phyloP scores from a whole-genome alignment of 2,888 invertebrate genomes.

The Anthophora plumipes region DNA sequence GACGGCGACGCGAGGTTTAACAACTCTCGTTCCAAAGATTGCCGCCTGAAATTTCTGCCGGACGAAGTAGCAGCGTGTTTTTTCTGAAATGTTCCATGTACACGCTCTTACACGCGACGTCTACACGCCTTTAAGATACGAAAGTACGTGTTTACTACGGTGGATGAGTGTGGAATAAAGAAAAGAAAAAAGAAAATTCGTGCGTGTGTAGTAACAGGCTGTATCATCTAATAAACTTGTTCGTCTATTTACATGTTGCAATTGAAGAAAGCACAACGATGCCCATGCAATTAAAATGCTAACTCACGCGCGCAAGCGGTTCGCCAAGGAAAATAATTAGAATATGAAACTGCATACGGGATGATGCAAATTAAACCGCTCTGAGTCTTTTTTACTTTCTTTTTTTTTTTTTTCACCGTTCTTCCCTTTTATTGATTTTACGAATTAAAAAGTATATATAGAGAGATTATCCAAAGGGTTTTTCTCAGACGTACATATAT shows the following conservation, averaged over 20 bases:
- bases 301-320: constrained; percentile 40
- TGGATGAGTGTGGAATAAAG: neutral
- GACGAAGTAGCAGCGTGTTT: neutral
- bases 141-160: too few species aligned
- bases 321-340: constrained; percentile 36
- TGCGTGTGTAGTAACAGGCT: neutral
- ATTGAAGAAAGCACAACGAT: constrained; percentile 52
- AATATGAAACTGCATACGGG: constrained; percentile 37
- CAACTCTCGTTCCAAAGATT: neutral
- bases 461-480: too few species aligned
- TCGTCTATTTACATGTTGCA: constrained; percentile 44
- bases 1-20: neutral
- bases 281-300: constrained; percentile 61
- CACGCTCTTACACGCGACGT: neutral
- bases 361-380: constrained; percentile 49
- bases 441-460: neutral
- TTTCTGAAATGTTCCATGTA: neutral
- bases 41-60: neutral
- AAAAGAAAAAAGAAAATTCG: too few species aligned
- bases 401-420: neutral
- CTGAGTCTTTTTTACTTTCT: neutral
- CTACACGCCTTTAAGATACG: neutral
- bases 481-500: too few species aligned
- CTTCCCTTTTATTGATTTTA: neutral
- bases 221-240: constrained; percentile 28